Conservation (phyloP, 2,888 invertebrate genomes). For the Paralinhomoeus sp. region DNA sequence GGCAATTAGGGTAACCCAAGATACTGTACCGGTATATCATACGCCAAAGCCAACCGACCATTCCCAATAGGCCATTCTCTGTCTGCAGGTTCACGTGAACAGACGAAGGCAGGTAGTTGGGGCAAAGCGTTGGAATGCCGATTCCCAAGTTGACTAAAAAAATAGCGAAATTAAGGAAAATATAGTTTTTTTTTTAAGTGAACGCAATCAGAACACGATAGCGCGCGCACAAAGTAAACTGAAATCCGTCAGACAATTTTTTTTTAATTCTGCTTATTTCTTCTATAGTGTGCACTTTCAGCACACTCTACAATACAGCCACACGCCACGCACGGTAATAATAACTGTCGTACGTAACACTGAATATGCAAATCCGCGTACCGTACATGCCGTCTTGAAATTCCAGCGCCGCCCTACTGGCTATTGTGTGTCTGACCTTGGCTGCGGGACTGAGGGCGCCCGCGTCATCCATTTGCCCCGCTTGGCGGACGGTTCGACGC, state of each 20-base stretch:
- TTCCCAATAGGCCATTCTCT: slow-evolving; percentile 86
- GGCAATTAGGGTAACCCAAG: no score
- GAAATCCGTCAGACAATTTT: no score
- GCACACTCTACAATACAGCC: background rate
- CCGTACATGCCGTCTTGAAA: slow-evolving; percentile 93
- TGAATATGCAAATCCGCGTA: no score
- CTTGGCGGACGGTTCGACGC: background rate
- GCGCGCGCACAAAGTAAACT: no score
- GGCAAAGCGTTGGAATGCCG: slow-evolving; percentile 83
- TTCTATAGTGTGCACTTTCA: background rate
- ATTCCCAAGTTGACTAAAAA: slow-evolving; percentile 38
- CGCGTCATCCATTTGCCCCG: background rate
- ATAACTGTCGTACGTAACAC: no score
- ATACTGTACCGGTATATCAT: no score
- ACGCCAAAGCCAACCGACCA: slow-evolving; percentile 28
- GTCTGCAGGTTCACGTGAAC: slow-evolving; percentile 74
- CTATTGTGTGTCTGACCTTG: slow-evolving; percentile 57
- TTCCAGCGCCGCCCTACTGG: slow-evolving; percentile 73
- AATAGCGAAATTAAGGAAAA: no score
- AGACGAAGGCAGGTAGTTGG: slow-evolving; percentile 64
- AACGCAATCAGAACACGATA: no score
- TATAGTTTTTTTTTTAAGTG: no score
- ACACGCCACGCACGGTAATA: no score
- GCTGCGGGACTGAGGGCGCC: slow-evolving; percentile 37
- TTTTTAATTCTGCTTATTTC: background rate